Conservation (phyloP, 2,113 vertebrate genomes). For the Tragelaphus buxtoni region DNA sequence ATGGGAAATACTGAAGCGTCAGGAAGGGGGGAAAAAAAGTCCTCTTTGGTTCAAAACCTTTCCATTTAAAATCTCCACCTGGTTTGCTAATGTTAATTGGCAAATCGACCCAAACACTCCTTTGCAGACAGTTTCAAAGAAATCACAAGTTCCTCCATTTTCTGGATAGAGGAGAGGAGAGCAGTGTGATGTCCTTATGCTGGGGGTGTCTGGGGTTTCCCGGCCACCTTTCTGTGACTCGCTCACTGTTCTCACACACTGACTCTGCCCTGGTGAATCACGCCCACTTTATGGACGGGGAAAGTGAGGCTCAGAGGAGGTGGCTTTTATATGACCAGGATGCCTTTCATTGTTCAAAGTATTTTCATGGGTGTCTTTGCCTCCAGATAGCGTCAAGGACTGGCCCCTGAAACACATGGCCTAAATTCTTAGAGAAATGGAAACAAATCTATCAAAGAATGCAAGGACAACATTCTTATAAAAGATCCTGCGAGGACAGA, state of each 20-base stretch:
- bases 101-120: neutral
- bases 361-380: neutral
- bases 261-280: too few relatives aligned
- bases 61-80: neutral
- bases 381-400: neutral
- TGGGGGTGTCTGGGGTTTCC: neutral
- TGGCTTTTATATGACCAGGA: neutral
- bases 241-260: rapidly evolving
- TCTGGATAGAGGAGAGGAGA: neutral
- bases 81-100: neutral
- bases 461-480: conserved; percentile 33
- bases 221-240: rapidly evolving
- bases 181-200: rapidly evolving
- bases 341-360: neutral
- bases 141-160: neutral
- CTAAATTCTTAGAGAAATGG: neutral
- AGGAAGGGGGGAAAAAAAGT: neutral
- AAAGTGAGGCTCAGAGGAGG: neutral
- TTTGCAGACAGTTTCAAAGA: neutral
- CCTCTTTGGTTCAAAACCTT: neutral
- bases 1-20: neutral
- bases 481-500: neutral
- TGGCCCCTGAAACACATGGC: neutral
- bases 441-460: conserved; percentile 39
- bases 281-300: neutral